These are phyloP conservation scores for Polymixis flavicincta DNA, from an alignment of 2,888 invertebrate species.

Conservation along the genomic window DNA sequence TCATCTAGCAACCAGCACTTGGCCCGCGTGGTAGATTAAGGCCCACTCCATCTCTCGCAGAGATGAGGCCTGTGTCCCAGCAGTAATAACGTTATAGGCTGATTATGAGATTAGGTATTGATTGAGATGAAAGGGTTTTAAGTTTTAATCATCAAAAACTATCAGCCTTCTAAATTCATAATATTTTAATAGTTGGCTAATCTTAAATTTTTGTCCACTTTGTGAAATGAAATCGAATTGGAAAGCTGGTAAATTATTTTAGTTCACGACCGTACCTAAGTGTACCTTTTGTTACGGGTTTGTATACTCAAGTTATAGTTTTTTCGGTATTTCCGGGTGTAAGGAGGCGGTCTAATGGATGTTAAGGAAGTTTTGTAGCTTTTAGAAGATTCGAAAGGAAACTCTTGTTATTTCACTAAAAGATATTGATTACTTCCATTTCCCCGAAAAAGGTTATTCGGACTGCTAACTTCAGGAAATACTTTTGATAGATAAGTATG, in stretches of 20 bases:
- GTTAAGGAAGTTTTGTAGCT: slow-evolving; percentile 22
- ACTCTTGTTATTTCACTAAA: slow-evolving; percentile 30
- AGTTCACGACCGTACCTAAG: neutral
- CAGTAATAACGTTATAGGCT: too few relatives aligned
- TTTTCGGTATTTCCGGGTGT: slow-evolving; percentile 8
- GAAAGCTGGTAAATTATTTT: neutral
- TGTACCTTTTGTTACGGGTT: slow-evolving; percentile 27
- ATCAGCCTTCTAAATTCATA: neutral
- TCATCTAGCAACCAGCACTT: too few relatives aligned
- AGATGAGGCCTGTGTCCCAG: too few relatives aligned
- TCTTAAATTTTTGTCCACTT: neutral
- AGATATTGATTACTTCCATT: slow-evolving; percentile 11
- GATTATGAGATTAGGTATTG: neutral
- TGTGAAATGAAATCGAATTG: neutral
- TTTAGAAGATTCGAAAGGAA: slow-evolving; percentile 31
- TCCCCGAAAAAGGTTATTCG: neutral
- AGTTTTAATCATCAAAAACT: neutral
- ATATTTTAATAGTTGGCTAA: neutral
- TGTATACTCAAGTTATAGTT: slow-evolving; percentile 36
- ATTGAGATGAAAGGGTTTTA: neutral
- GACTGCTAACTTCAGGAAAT: neutral
- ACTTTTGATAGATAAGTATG: neutral
- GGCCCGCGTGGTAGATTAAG: too few relatives aligned
- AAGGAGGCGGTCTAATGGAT: slow-evolving; percentile 7
- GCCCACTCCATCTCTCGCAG: too few relatives aligned